Percentiles rank a stretch among this genome's conserved stretches.
These are phyloP conservation scores for Desoria tigrina DNA, from an alignment of 2,888 invertebrate genomes.

Conservation along the genomic window DNA sequence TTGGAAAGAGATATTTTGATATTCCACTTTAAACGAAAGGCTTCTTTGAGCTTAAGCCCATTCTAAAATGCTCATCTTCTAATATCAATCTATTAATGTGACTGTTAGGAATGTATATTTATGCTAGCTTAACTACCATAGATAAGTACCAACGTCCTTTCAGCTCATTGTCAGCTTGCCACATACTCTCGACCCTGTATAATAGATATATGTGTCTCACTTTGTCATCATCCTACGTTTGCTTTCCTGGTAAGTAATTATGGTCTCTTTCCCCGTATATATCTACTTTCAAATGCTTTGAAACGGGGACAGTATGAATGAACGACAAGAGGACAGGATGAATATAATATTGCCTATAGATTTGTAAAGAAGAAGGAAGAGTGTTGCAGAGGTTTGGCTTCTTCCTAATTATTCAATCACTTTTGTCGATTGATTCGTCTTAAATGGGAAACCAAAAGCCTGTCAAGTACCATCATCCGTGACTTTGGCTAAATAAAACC, in stretches of 20 bases:
- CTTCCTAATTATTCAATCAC: constrained; percentile 45
- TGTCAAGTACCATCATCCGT: constrained; percentile 28
- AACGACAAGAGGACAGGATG: no score
- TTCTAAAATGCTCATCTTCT: constrained; percentile 3
- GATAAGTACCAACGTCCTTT: no score
- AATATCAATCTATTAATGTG: no score
- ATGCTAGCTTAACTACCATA: no score
- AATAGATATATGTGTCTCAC: not conserved
- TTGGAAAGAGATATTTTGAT: constrained; percentile 35
- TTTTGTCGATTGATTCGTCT: constrained; percentile 48
- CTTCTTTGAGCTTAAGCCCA: constrained; percentile 29
- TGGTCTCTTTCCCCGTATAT: no score
- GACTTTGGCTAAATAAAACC: constrained; percentile 12
- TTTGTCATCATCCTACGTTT: no score
- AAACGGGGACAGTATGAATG: not conserved
- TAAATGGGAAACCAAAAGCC: constrained; percentile 40
- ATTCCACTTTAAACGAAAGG: constrained; percentile 47
- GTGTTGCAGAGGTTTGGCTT: constrained; percentile 35
- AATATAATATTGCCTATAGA: no score
- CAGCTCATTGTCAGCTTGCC: not conserved
- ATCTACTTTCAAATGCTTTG: no score
- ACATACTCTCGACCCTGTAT: not conserved
- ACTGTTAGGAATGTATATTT: no score
- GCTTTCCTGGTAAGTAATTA: no score
- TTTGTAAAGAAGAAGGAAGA: not conserved